Base-by-base conservation (phyloP, 2,888 invertebrate genomes). In the Conus canariensis region DNA sequence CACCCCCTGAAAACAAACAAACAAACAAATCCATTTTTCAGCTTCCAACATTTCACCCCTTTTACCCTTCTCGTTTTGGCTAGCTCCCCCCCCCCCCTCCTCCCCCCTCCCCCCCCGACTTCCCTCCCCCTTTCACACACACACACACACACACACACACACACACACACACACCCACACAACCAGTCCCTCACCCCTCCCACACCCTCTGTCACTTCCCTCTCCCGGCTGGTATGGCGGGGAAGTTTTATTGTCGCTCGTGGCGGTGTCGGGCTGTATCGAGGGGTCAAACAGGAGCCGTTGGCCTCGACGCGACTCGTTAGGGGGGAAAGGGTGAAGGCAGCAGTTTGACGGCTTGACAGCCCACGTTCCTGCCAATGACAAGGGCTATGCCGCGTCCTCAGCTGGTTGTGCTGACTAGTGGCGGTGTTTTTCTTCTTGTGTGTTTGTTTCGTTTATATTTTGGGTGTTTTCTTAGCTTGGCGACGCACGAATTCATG, bases 201-300 rank as follows among this genome's bases (percentile, higher is more conserved):
- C 70, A 3, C 22, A 8, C 70, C 16, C 64, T 64, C 64, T 64
- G 1, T 64, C 64, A 2, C 64, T 7, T 16, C 64, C 64, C 64
- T 16, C 64, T 16, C 64, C 64, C 64, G 64, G 10, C 64, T 64
- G 64, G 64, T 64, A 64, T 64, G 64, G 64, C 8, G 70, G 70
- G 70, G 74, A n/a, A 25, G 22, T 74, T 74, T n/a, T 74, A 80
- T 30, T 80, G 45, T 45, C 14, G 80, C 80, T 80, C n/a, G 74
- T 80, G 80, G 45, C 30, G 16, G 45, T 80, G 80, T 45, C 30
- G 80, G n/a, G 80, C 30, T 10, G 6, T 80, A 45, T 14, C 80
- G 45, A 30, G 16, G 80, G 80, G 80, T 80, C 80, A 80, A 80
- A 45, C 80, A 80, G 80, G 45, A 80, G 80, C 80, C 30, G 80